A percentile compares a stretch with the other conserved stretches of the same genome.
phyloP scores from a whole-genome alignment of 92 coral and sea anemone genomes.

The Hydrozoanthus gracilis region DNA sequence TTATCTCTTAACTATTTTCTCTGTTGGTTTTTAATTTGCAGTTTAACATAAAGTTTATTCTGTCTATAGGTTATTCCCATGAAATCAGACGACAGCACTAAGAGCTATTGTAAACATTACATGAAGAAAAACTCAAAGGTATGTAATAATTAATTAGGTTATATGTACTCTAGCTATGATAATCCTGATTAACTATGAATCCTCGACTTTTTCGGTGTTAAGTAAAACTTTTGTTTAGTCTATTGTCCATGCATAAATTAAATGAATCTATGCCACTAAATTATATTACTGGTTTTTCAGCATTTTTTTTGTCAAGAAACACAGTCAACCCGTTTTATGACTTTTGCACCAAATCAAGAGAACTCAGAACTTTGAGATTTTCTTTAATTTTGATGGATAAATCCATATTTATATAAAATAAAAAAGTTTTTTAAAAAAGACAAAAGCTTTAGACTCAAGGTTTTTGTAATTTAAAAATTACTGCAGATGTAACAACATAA shows the following conservation, averaged over 20 bases:
- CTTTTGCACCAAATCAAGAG: background rate
- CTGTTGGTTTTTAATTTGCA: too few relatives aligned
- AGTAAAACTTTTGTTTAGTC: background rate
- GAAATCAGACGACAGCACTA: background rate
- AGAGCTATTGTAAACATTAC: background rate
- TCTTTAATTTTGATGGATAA: background rate
- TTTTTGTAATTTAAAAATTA: constrained; percentile 12
- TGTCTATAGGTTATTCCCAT: constrained; percentile 1
- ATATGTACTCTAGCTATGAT: background rate
- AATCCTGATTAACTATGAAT: background rate
- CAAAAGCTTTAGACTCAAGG: background rate
- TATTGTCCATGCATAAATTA: background rate
- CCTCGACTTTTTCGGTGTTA: background rate
- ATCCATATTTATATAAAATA: background rate
- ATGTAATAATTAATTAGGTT: background rate
- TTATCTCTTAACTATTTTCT: too few relatives aligned
- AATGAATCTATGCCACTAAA: background rate
- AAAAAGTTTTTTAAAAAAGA: background rate
- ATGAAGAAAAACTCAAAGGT: background rate
- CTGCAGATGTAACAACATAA: constrained; percentile 28
- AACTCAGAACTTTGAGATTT: background rate
- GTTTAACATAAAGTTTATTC: too few relatives aligned
- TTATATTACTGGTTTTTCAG: background rate
- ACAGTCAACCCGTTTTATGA: background rate
- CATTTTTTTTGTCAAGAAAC: background rate